phyloP scores from a whole-genome alignment of 2,797 vertebrate species.

The Parambassis ranga region DNA sequence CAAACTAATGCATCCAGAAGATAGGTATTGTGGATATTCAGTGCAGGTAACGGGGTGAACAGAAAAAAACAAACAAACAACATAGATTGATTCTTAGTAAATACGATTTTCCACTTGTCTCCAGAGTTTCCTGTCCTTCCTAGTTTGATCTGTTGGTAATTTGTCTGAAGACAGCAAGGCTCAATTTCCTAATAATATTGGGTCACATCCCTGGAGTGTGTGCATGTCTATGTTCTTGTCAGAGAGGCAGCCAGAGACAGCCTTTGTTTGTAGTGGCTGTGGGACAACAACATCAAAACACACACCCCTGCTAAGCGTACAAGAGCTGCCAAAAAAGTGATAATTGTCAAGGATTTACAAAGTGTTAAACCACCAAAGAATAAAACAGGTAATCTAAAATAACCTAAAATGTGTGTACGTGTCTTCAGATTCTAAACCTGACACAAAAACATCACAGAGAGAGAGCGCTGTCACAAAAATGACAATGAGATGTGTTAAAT shows the following conservation, averaged over 20 bases:
- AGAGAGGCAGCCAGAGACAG: constrained; percentile 15
- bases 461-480: not conserved
- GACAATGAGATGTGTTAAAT: constrained; percentile 1
- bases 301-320: constrained; percentile 18
- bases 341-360: constrained; percentile 48
- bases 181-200: constrained; percentile 66
- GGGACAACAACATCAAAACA: constrained; percentile 35
- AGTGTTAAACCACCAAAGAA: constrained; percentile 34
- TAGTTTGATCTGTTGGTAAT: constrained; percentile 47
- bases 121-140: not conserved
- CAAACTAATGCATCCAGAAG: not conserved
- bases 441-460: not conserved
- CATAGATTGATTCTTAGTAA: not conserved
- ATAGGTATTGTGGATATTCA: too few relatives aligned
- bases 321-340: constrained; percentile 25
- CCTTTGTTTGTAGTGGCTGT: constrained; percentile 44
- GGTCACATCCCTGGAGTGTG: constrained; percentile 51
- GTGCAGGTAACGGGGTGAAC: too few relatives aligned
- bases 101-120: not conserved
- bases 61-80: not conserved
- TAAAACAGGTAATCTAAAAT: constrained; percentile 22
- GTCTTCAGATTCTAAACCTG: not conserved
- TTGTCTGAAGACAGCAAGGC: constrained; percentile 57
- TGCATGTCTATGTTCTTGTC: constrained; percentile 8
- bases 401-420: not conserved